Conservation (phyloP, 2,113 vertebrate species). For the Cheilinus undulatus region DNA sequence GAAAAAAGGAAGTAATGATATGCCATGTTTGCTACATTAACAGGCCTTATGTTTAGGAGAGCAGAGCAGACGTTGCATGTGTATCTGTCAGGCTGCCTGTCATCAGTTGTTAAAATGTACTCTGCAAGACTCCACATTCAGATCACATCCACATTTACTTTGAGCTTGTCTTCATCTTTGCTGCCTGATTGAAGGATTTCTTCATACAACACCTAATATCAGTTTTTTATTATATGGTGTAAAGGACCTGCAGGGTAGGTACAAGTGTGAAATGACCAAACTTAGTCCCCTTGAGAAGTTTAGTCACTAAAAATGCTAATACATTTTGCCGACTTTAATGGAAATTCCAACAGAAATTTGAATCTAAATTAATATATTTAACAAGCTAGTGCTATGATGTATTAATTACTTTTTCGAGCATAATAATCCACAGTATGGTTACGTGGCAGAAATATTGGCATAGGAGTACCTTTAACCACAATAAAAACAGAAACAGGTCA, state of each 20-base stretch:
- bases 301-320: background rate
- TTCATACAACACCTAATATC: background rate
- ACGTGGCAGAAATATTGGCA: too few relatives aligned
- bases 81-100: conserved; percentile 57
- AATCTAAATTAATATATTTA: background rate
- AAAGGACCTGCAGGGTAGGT: too few relatives aligned
- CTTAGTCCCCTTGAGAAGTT: background rate
- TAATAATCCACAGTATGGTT: too few relatives aligned
- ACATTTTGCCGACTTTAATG: background rate
- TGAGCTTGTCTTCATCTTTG: background rate
- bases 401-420: background rate
- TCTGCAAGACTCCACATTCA: conserved; percentile 11
- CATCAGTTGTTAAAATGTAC: conserved; percentile 47
- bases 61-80: conserved; percentile 49
- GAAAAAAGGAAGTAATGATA: conserved; percentile 45
- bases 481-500: too few relatives aligned
- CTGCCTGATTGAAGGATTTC: background rate
- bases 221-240: background rate
- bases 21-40: conserved; percentile 55
- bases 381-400: background rate
- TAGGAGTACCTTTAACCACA: too few relatives aligned
- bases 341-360: background rate
- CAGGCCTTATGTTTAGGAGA: conserved; percentile 56
- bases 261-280: too few relatives aligned
- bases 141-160: conserved; percentile 20